Percentiles rank a stretch among this genome's conserved stretches.
These are phyloP conservation scores for Morone saxatilis DNA, from an alignment of 2,113 vertebrate genomes.

Conservation along the genomic window DNA sequence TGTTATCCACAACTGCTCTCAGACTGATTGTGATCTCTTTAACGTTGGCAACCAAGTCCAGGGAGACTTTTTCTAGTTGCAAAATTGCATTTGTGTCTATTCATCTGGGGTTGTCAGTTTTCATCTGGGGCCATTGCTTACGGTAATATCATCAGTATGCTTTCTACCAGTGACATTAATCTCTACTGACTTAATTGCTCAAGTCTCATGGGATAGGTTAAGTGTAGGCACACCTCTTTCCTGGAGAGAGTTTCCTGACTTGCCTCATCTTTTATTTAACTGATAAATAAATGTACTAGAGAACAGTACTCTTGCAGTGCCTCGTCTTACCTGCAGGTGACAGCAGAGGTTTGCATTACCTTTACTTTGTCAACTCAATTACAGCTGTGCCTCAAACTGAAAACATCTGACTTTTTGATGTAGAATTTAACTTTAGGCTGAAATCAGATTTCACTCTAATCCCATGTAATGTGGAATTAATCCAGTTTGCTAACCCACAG, in stretches of 20 bases:
- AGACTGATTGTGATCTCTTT: neutral
- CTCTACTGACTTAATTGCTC: neutral
- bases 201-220: neutral
- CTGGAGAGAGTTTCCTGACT: neutral
- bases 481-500: neutral
- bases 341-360: slow-evolving; percentile 39
- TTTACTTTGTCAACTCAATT: neutral
- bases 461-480: neutral
- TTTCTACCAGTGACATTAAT: neutral
- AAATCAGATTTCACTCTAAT: neutral
- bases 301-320: neutral
- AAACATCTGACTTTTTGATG: neutral
- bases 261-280: neutral
- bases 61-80: neutral
- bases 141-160: neutral
- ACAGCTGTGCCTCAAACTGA: neutral
- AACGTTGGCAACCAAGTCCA: no score
- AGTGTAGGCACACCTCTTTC: neutral
- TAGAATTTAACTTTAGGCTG: no score
- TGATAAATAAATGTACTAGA: no score
- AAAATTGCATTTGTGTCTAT: no score
- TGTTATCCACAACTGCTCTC: neutral
- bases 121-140: neutral
- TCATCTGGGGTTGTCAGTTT: neutral
- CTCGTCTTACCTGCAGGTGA: slow-evolving; percentile 44